phyloP scores from a whole-genome alignment of 1,140 invertebrate genomes.

The Drosophila sturtevanti region DNA sequence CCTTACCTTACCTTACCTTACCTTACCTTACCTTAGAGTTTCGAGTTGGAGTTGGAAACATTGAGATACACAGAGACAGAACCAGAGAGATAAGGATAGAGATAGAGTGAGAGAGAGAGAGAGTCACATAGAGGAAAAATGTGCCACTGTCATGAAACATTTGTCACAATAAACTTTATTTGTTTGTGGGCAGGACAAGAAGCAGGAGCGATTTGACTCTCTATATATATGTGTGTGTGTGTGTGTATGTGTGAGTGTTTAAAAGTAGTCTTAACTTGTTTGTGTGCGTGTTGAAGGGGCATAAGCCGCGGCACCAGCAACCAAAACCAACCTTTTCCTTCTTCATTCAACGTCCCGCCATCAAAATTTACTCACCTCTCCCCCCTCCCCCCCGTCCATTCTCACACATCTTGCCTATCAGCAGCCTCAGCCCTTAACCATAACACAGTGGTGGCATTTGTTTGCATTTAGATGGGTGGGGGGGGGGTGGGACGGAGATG shows the following conservation, averaged over 20 bases:
- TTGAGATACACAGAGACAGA: too few relatives aligned
- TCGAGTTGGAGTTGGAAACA: background rate
- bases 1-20: background rate
- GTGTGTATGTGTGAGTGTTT: conserved; percentile 41
- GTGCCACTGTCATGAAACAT: conserved; percentile 76
- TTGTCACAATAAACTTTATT: conserved; percentile 81
- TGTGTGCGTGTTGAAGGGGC: conserved; percentile 66
- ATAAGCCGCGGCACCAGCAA: conserved; percentile 49
- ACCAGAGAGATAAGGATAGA: too few relatives aligned
- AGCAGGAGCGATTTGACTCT: conserved; percentile 45
- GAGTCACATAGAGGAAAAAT: conserved; percentile 33
- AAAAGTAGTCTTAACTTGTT: conserved; percentile 68
- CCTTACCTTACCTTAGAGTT: background rate
- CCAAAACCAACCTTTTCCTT: conserved; percentile 4
- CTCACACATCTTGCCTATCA: too few relatives aligned
- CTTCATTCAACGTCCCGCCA: background rate
- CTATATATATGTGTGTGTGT: conserved; percentile 23
- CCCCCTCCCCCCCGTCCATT: background rate
- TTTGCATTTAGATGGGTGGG: conserved; percentile 53
- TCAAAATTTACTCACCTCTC: background rate
- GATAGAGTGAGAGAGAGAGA: background rate
- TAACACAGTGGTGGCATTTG: conserved; percentile 58
- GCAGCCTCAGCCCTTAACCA: conserved; percentile 9
- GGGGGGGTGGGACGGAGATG: background rate
- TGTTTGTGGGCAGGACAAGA: conserved; percentile 58